Conservation (phyloP, 1,140 invertebrate species). For the Rhopalosiphum maidis region DNA sequence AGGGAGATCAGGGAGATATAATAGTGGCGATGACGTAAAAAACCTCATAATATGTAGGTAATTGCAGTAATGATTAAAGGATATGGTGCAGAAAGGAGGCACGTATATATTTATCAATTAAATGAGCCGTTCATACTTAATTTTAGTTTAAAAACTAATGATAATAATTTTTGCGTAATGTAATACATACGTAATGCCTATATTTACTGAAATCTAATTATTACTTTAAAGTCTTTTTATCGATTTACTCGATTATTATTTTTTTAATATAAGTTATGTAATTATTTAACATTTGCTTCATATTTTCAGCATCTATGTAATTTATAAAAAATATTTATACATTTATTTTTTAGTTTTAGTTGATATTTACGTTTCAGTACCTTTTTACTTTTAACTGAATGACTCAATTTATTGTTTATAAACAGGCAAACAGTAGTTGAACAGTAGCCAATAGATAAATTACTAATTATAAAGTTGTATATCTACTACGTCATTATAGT, state of each 20-base stretch:
- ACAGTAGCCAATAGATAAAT: not conserved
- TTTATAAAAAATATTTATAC: not conserved
- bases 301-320: not conserved
- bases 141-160: not conserved
- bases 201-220: not conserved
- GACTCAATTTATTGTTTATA: not conserved
- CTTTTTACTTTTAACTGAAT: not conserved
- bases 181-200: too few species aligned
- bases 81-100: too few species aligned
- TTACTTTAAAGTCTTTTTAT: not conserved
- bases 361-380: not conserved
- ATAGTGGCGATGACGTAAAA: too few species aligned
- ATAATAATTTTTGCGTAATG: not conserved
- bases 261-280: not conserved
- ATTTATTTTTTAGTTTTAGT: not conserved
- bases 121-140: not conserved
- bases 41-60: too few species aligned
- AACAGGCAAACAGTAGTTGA: not conserved
- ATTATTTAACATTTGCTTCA: not conserved
- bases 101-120: not conserved
- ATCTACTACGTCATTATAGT: not conserved
- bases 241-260: not conserved
- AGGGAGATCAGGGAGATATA: too few species aligned
- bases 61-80: too few species aligned
- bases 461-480: not conserved